Percentiles rank a stretch among this genome's conserved stretches.
Conservation (phyloP, 2,797 vertebrate genomes). For the Trachurus trachurus region DNA sequence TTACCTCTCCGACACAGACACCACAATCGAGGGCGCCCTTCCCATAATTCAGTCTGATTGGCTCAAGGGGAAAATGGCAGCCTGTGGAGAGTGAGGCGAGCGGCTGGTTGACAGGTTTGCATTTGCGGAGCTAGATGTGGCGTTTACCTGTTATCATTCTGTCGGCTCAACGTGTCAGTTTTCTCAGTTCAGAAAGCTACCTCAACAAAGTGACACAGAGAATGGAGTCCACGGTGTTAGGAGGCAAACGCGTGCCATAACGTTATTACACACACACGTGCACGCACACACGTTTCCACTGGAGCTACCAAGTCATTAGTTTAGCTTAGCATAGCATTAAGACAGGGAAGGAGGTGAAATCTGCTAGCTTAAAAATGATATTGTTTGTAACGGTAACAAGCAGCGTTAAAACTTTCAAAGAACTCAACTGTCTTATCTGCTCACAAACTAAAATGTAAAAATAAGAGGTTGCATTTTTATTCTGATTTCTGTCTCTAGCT, state of each 20-base stretch:
- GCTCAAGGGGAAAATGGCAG: constrained; percentile 87
- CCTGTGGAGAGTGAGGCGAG: constrained; percentile 79
- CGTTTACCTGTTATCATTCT: constrained; percentile 83
- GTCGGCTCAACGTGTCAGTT: constrained; percentile 70
- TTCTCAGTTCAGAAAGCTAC: constrained; percentile 59
- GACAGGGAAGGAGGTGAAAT: too few species aligned
- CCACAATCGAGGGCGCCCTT: constrained; percentile 84
- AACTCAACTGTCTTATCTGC: not conserved
- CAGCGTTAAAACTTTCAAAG: too few species aligned
- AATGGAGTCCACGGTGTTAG: constrained; percentile 52
- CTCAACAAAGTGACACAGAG: constrained; percentile 67
- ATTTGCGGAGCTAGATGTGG: constrained; percentile 61
- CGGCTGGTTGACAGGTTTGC: constrained; percentile 80
- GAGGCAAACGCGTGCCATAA: constrained; percentile 15
- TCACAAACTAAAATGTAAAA: not conserved
- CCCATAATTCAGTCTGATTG: constrained; percentile 87
- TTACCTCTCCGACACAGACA: constrained; percentile 84
- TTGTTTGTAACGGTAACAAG: too few species aligned
- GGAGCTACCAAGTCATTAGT: too few species aligned
- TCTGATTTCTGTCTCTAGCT: not conserved
- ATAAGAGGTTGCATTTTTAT: not conserved
- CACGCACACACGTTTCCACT: not conserved
- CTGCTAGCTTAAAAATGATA: too few species aligned
- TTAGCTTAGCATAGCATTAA: too few species aligned
- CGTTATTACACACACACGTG: constrained; percentile 2